phyloP scores from a whole-genome alignment of 1,140 invertebrate species.

The Euwallacea similis region DNA sequence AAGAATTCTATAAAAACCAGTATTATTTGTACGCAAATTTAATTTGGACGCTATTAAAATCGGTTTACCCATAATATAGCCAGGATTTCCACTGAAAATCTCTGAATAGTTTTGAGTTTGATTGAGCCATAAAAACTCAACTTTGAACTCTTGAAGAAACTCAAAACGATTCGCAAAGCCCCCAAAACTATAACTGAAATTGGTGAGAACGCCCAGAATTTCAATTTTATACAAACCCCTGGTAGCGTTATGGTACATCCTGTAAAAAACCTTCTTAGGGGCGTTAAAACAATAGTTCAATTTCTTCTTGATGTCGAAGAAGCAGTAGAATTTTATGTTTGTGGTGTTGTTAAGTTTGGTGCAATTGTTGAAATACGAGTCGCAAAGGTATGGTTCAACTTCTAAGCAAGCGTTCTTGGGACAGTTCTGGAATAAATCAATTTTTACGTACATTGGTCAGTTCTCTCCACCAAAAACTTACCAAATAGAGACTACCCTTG shows the following conservation, averaged over 20 bases:
- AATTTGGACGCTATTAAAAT: conserved; percentile 59
- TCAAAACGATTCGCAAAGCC: conserved; percentile 33
- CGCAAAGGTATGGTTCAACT: conserved; percentile 54
- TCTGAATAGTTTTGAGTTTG: conserved; percentile 49
- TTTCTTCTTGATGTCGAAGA: conserved; percentile 32
- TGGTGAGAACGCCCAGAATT: conserved; percentile 54
- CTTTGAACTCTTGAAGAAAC: conserved; percentile 58
- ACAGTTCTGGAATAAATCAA: conserved; percentile 48
- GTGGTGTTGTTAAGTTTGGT: conserved; percentile 39
- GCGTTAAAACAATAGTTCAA: conserved; percentile 47
- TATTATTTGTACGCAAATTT: conserved; percentile 34
- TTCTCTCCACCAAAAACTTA: neutral
- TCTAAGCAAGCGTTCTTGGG: conserved; percentile 57
- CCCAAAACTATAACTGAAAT: conserved; percentile 45
- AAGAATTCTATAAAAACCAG: neutral
- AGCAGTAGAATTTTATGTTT: conserved; percentile 34
- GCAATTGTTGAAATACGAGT: conserved; percentile 47
- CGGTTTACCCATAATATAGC: conserved; percentile 65
- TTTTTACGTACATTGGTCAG: neutral
- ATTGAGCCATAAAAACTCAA: conserved; percentile 58
- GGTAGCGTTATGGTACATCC: conserved; percentile 62
- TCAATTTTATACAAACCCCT: conserved; percentile 57
- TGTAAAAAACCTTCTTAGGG: conserved; percentile 57
- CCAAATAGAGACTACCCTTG: neutral
- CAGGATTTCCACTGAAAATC: conserved; percentile 68